Percentiles rank a stretch among this genome's conserved stretches.
Conservation (phyloP, 2,113 vertebrate species). For the Gorilla gorilla region DNA sequence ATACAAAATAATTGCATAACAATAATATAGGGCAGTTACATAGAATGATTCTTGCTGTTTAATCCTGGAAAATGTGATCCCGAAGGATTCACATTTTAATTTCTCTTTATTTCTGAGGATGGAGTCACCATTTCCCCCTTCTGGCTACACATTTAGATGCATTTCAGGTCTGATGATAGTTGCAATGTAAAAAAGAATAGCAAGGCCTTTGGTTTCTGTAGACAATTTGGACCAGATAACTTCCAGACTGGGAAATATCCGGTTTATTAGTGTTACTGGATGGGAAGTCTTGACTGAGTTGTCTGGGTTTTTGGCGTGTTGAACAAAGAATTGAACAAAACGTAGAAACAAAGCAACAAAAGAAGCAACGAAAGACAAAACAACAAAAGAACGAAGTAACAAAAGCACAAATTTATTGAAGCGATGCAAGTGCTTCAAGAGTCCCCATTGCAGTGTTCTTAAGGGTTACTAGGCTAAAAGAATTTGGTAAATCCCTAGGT, state of each 20-base stretch:
- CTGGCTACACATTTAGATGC: not conserved
- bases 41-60: slow-evolving; percentile 14
- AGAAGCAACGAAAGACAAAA: no score
- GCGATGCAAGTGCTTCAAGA: no score
- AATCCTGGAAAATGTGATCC: not conserved
- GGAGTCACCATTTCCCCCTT: not conserved
- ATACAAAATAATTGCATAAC: not conserved
- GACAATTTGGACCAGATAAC: not conserved
- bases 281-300: no score
- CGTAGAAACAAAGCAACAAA: no score
- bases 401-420: no score
- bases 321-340: no score
- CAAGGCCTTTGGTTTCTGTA: not conserved
- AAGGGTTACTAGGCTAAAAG: no score
- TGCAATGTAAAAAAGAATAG: not conserved
- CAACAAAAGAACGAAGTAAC: no score
- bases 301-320: no score
- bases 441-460: no score
- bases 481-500: no score
- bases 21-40: not conserved
- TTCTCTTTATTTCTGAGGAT: not conserved
- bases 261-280: not conserved
- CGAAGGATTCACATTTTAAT: not conserved
- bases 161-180: not conserved
- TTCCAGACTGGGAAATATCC: not conserved